These are phyloP conservation scores for Triplophysa rosa DNA, from an alignment of 2,113 vertebrate species.

Conservation along the genomic window DNA sequence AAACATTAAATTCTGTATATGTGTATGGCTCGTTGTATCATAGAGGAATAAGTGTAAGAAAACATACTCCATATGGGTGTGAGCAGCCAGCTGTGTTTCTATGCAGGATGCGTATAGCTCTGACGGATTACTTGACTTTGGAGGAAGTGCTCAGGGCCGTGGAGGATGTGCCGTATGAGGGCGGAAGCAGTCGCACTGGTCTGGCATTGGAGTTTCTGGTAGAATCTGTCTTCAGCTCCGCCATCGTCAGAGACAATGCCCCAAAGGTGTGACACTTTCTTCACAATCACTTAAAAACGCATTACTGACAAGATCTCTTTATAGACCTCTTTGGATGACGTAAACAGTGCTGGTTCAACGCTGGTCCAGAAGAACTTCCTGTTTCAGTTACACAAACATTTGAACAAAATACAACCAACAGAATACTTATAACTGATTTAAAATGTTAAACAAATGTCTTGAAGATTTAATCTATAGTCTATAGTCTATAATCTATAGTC, in stretches of 20 bases:
- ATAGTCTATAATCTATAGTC: no score
- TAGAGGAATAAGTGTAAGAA: neutral
- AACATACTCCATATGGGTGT: neutral
- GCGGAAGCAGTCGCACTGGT: slow-evolving; percentile 73
- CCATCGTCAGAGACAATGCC: slow-evolving; percentile 69
- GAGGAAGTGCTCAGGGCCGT: slow-evolving; percentile 74
- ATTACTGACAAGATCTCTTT: neutral
- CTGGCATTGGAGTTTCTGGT: slow-evolving; percentile 76
- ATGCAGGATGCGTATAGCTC: slow-evolving; percentile 79
- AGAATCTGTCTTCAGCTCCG: slow-evolving; percentile 69
- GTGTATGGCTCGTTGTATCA: neutral
- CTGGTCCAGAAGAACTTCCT: no score
- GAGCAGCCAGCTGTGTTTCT: neutral
- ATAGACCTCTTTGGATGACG: neutral
- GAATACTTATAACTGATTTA: no score
- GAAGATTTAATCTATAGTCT: no score
- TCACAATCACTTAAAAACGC: slow-evolving; percentile 3
- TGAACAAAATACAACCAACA: no score
- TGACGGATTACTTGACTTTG: slow-evolving; percentile 76
- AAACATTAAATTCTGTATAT: neutral
- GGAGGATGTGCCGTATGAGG: slow-evolving; percentile 70
- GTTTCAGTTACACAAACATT: no score
- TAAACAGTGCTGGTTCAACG: no score
- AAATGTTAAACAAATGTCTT: no score
- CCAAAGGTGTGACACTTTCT: slow-evolving; percentile 75